Evolutionary conservation across 2,113 vertebrate species (phyloP).

Genomic region (Morone chrysops): DNA sequence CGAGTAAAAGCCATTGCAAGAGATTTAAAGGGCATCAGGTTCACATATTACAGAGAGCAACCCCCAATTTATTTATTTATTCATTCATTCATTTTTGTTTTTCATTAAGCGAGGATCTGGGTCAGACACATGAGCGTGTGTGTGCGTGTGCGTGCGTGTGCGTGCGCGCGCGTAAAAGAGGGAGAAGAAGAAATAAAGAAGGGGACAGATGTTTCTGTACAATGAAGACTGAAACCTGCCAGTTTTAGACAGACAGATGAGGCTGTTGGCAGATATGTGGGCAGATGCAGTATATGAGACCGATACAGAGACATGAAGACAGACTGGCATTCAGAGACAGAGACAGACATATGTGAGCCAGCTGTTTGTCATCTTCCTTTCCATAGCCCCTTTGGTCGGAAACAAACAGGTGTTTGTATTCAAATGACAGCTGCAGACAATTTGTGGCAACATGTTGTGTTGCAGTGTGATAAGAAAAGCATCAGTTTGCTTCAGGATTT

Average conservation of each 20-base stretch:
- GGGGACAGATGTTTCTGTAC: conserved; percentile 7
- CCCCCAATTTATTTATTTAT: conserved; percentile 49
- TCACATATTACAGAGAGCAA: conserved; percentile 13
- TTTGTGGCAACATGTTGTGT: conserved; percentile 32
- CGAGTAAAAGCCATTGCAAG: not conserved
- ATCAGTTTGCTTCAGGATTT: conserved; percentile 29
- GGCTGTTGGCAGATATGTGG: conserved; percentile 3
- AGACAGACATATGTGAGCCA: conserved; percentile 43
- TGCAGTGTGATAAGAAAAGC: conserved; percentile 24
- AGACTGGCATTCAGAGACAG: conserved; percentile 24
- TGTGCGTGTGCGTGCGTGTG: not conserved
- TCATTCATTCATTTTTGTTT: conserved; percentile 36
- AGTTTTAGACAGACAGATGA: not conserved
- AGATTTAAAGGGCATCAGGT: conserved; percentile 17
- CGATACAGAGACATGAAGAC: conserved; percentile 15
- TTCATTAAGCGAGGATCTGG: conserved; percentile 42
- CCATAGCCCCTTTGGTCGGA: not conserved
- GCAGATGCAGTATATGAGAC: conserved; percentile 41
- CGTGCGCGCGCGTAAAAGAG: not conserved
- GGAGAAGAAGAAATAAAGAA: not conserved
- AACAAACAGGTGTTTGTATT: conserved; percentile 55
- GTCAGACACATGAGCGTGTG: conserved; percentile 15
- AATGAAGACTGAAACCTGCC: not conserved
- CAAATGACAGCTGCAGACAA: conserved; percentile 30
- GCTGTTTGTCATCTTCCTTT: conserved; percentile 45